Conservation (phyloP, 2,113 vertebrate genomes). For the Geococcyx californianus region DNA sequence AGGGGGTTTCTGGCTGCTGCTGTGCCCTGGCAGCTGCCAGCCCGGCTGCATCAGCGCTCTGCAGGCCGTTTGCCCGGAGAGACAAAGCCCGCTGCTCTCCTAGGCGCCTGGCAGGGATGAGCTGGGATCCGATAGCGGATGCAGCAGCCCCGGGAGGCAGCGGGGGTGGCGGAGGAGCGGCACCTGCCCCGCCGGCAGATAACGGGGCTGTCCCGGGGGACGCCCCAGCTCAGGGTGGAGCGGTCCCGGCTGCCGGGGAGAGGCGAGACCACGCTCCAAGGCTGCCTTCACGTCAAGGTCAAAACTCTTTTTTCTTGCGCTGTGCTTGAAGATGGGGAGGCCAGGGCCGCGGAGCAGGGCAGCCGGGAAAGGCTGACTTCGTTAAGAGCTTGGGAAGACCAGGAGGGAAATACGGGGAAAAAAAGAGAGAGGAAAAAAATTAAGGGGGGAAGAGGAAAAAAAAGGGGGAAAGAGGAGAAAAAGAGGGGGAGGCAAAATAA, state of each 20-base stretch:
- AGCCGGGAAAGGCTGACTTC: not conserved
- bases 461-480: no score
- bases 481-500: not conserved
- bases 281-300: not conserved
- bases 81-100: not conserved
- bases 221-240: not conserved
- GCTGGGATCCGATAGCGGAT: not conserved
- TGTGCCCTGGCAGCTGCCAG: not conserved
- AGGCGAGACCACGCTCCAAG: not conserved
- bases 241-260: not conserved
- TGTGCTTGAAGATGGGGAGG: no score
- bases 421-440: not conserved
- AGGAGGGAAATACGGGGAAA: not conserved
- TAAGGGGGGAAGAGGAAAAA: not conserved
- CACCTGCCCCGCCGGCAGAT: not conserved
- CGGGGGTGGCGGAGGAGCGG: no score
- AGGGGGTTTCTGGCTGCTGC: not conserved
- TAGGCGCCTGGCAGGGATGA: accelerated
- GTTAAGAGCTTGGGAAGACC: not conserved
- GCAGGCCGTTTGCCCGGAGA: not conserved
- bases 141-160: not conserved
- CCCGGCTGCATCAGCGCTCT: not conserved
- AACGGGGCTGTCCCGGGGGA: not conserved
- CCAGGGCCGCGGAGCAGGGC: not conserved
- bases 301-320: not conserved